Percentiles rank a stretch among this genome's conserved stretches.
Conservation (phyloP, 2,113 vertebrate genomes). For the Onychostruthus taczanowskii region DNA sequence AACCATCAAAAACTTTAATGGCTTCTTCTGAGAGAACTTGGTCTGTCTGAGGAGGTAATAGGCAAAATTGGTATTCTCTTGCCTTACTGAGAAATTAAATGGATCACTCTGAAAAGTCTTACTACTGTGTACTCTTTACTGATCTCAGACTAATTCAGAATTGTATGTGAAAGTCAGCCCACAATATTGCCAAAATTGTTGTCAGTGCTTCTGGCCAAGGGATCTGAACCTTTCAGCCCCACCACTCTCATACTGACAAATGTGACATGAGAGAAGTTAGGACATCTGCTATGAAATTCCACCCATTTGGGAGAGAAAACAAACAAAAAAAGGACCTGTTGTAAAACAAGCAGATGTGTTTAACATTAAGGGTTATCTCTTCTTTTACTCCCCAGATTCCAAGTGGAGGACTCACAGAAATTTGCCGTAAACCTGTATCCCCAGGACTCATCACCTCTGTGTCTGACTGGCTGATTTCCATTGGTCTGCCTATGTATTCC, state of each 20-base stretch:
- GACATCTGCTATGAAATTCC: not conserved
- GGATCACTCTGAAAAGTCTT: not conserved
- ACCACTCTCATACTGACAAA: not conserved
- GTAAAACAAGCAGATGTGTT: not conserved
- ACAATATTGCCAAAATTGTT: not conserved
- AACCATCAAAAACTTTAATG: not conserved
- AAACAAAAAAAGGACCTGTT: not conserved
- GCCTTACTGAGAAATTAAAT: not conserved
- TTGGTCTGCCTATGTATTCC: conserved; percentile 92
- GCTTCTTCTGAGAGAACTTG: not conserved
- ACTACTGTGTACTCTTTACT: not conserved
- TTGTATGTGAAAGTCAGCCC: not conserved
- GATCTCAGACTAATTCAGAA: not conserved
- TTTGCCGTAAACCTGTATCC: conserved; percentile 85
- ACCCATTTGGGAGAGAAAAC: not conserved
- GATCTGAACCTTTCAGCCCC: not conserved
- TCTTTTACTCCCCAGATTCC: conserved; percentile 82
- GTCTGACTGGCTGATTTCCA: conserved; percentile 90
- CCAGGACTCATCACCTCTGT: conserved; percentile 80
- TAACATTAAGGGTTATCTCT: not conserved
- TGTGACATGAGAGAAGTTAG: not conserved
- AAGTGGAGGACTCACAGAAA: conserved; percentile 90
- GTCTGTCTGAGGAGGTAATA: not conserved
- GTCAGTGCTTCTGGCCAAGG: not conserved
- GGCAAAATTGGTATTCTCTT: not conserved